These are phyloP conservation scores for Melinopterus prodromus DNA, from an alignment of 2,888 invertebrate genomes.

Conservation along the genomic window DNA sequence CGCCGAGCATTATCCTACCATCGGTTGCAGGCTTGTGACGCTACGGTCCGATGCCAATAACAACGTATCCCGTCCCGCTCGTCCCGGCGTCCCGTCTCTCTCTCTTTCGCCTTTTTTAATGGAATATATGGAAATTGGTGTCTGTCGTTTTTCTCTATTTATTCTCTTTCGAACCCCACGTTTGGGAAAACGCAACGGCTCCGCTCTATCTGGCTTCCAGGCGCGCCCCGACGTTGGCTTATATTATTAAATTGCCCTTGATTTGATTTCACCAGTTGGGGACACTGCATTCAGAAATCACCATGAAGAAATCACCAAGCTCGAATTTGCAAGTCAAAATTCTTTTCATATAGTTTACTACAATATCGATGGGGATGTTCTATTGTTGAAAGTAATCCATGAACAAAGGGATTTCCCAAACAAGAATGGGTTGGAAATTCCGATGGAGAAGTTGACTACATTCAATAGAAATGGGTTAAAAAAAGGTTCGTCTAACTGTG, in stretches of 20 bases:
- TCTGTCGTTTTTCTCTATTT: not conserved
- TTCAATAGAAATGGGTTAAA: too few species aligned
- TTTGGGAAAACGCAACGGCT: not conserved
- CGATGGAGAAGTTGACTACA: too few species aligned
- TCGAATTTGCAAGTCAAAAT: too few species aligned
- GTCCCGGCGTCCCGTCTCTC: not conserved
- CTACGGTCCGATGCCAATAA: not conserved
- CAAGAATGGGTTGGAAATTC: too few species aligned
- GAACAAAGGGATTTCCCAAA: too few species aligned
- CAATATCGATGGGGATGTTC: too few species aligned
- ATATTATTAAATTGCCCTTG: not conserved
- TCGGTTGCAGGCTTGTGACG: not conserved
- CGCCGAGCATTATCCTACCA: not conserved
- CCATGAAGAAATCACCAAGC: too few species aligned
- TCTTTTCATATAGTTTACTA: too few species aligned
- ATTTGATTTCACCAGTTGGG: not conserved
- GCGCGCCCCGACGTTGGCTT: not conserved
- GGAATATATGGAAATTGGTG: slow-evolving; percentile 4
- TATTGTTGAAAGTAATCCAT: too few species aligned
- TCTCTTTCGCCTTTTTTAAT: not conserved
- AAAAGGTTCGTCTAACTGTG: too few species aligned
- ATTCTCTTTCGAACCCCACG: not conserved
- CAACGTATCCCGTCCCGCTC: not conserved
- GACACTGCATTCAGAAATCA: not conserved
- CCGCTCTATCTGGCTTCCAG: not conserved